Evolutionary conservation across 2,888 invertebrate species (phyloP), one percentile per base, ranked within the genome.

Genomic region (Tenthredo amoena): DNA sequence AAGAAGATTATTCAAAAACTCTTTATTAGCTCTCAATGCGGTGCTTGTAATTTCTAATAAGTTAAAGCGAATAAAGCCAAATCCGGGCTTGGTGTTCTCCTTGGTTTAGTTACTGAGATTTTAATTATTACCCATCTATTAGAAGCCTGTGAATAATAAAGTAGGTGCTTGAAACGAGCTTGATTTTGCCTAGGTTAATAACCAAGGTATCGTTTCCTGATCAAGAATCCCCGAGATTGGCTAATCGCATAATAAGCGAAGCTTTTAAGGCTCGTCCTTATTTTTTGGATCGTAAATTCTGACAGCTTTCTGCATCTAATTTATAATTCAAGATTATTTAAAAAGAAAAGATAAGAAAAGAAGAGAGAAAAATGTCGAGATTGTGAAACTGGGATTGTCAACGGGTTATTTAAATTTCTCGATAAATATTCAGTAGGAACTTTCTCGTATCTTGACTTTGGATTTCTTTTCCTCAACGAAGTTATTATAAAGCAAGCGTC

Each of bases 401-500:
- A 34, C 72, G 72, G 72, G 72, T 26, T 74, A 74, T 74, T 74
- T 74, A 74, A 74, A 74, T 74, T 74, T 10, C 72, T 43, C 12
- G 72, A 74, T 74, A 74, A 74, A 74, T 74, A 74, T 74, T 74
- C 72, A 74, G 76, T 50, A 50, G 50, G 2, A 77, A 50, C 15
- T 77, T 77, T 47, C 26, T 18, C 76, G 76, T 77, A 50, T 74
- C 72, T 74, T 21, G 72, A 58, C 26, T 58, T 62, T 40, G 37
- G 31, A 40, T 62, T 58, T 40, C 37, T 37, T 37, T 40, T 2
- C 79, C 79, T 18, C 9, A 21, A 40, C 58, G 37, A 81, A 81
- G 62, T 81, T 62, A 81, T 81, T 62, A 81, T 40, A 81, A 58
- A 58, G 40, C 37, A 40, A 81, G 62, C 81, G 62, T 81, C 62